Conservation (phyloP, 2,888 invertebrate species). For the Reticulitermes lucifugus region DNA sequence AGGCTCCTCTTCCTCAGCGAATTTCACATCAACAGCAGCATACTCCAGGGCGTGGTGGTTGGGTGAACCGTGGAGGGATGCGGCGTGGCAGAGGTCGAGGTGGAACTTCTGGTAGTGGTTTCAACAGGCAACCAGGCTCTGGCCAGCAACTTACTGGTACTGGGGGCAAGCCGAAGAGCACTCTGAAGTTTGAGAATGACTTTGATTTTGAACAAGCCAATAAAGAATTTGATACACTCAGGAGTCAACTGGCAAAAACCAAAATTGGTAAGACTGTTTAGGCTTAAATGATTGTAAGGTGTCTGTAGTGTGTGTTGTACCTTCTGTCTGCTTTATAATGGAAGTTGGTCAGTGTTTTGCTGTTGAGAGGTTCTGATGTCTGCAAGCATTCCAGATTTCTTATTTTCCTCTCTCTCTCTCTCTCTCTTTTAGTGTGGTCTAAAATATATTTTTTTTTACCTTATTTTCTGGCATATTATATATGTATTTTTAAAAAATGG, state of each 20-base stretch:
- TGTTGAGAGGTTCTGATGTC: too few relatives aligned
- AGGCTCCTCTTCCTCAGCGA: constrained; percentile 54
- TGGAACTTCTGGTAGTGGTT: constrained; percentile 60
- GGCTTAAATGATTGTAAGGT: not conserved
- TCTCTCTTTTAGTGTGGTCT: too few relatives aligned
- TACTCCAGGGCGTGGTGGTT: constrained; percentile 62
- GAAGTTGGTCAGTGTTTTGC: too few relatives aligned
- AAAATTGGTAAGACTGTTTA: constrained; percentile 70
- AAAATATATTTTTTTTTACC: too few relatives aligned
- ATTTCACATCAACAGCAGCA: constrained; percentile 57
- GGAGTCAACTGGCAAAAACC: constrained; percentile 83
- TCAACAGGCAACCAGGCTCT: constrained; percentile 57
- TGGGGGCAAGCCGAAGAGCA: constrained; percentile 67
- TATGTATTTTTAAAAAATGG: too few relatives aligned
- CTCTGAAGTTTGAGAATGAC: constrained; percentile 94
- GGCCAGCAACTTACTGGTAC: constrained; percentile 56
- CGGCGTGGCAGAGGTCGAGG: constrained; percentile 61
- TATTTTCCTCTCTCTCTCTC: too few relatives aligned
- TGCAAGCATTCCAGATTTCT: too few relatives aligned
- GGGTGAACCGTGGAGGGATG: constrained; percentile 61
- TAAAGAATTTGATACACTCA: constrained; percentile 94
- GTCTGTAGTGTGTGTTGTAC: too few relatives aligned
- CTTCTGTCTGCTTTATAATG: too few relatives aligned
- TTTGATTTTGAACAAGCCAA: constrained; percentile 99
- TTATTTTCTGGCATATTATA: too few relatives aligned